Evolutionary conservation across 2,888 invertebrate genomes (phyloP), one percentile per base, ranked within the genome.

Genomic region (Tipula unca): DNA sequence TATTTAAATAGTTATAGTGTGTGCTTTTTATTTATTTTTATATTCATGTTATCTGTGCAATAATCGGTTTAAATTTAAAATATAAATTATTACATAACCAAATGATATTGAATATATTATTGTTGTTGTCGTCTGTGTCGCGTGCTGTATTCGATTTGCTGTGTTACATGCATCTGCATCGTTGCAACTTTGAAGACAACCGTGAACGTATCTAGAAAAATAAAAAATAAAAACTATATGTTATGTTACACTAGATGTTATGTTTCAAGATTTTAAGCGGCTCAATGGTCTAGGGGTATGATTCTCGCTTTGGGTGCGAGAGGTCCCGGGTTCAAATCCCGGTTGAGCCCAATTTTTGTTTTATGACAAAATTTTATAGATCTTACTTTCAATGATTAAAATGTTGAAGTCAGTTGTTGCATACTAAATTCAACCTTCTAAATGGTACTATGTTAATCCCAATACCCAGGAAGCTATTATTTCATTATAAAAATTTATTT

Each of bases 111-210:
- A 48, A 48, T 17, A 48, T 48, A 48, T 48, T 8, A 17, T 48
- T 17, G 48, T 17, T 20, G 1, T 1, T 10, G 69, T 69, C 25
- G 69, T 17, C 6, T 8, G 10, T 10, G 69, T 69, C 25, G 69
- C 10, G 25, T 25, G 69, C 5, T 69, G 69, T 69, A 69, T 69
- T 25, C 25, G 69, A 69, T 69, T 69, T 4, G 83, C 89, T 1
- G 89, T 87, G 90, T 98, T 98, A 91, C 98, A 98, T 10, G 97
- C 98, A 90, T 98, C 98, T 0, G 95, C 96, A 89, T 97, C 97
- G 89, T 95, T 96, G 91, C 98, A 98, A 89, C 97, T 97, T 90
- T 98, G 97, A n/a, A 98, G 94, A 90, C 98, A 98, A 85, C 98
- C 98, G 88, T 95, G 94, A 87, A 97, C 96, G 89, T 97, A 96